Conservation (phyloP, 92 coral and sea anemone species). For the Paramuricea clavata region DNA sequence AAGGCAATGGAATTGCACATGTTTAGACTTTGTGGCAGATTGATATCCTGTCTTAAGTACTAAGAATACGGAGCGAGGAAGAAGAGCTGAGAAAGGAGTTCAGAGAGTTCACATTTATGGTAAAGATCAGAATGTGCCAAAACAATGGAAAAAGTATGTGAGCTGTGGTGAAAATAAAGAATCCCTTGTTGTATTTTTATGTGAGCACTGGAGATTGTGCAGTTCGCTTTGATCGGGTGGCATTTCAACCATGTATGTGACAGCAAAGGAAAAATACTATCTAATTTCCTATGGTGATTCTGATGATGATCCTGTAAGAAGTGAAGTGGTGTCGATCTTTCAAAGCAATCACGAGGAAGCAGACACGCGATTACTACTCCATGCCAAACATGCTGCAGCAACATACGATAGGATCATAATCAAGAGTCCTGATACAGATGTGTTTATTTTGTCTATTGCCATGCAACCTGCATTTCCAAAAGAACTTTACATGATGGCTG, state of each 20-base stretch:
- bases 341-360: constrained; percentile 56
- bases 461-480: constrained; percentile 46
- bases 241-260: constrained; percentile 25
- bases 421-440: constrained; percentile 61
- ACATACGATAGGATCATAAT: constrained; percentile 37
- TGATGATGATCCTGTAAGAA: not conserved
- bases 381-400: constrained; percentile 47
- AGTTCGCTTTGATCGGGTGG: constrained; percentile 9
- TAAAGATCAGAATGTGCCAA: constrained; percentile 59
- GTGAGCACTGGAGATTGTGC: constrained; percentile 49
- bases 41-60: not conserved
- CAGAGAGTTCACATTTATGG: constrained; percentile 53
- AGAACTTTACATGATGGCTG: constrained; percentile 45
- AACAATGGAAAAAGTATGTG: no score
- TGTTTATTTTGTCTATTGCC: constrained; percentile 36
- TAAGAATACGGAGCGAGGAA: constrained; percentile 4
- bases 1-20: not conserved
- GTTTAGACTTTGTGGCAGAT: constrained; percentile 3
- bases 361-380: constrained; percentile 45
- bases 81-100: constrained; percentile 35
- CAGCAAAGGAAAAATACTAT: constrained; percentile 16
- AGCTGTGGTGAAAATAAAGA: constrained; percentile 67
- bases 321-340: constrained; percentile 18
- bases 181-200: constrained; percentile 41
- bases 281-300: constrained; percentile 29